Percentiles rank a stretch among this genome's conserved stretches.
These are phyloP conservation scores for Geophilus truncorum DNA, from an alignment of 2,888 invertebrate genomes.

Conservation along the genomic window DNA sequence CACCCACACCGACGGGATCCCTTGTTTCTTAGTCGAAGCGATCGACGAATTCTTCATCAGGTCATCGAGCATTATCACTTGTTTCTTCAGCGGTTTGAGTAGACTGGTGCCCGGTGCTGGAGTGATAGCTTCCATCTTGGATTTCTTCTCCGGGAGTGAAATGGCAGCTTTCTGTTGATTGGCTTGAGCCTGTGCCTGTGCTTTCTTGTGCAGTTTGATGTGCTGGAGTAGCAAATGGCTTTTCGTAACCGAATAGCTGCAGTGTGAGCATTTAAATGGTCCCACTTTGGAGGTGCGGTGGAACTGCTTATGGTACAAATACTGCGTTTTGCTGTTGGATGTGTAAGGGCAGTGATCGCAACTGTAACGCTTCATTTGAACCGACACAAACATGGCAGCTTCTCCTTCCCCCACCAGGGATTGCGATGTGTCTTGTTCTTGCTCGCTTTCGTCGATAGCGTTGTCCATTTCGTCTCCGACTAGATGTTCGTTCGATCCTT, in stretches of 20 bases:
- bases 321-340: constrained; percentile 79
- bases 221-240: constrained; percentile 75
- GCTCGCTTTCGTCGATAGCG: not conserved
- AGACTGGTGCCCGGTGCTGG: constrained; percentile 23
- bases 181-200: not conserved
- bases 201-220: constrained; percentile 61
- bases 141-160: not conserved
- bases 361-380: constrained; percentile 60
- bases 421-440: not conserved
- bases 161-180: not conserved
- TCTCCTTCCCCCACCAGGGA: not conserved
- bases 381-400: not conserved
- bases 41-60: not conserved
- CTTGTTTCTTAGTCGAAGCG: constrained; percentile 44
- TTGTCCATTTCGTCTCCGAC: not conserved
- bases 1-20: constrained; percentile 71
- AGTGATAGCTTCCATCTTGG: not conserved
- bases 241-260: constrained; percentile 76
- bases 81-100: constrained; percentile 31
- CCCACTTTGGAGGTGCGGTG: constrained; percentile 64
- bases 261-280: constrained; percentile 73
- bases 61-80: constrained; percentile 31
- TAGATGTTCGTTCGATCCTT: constrained; percentile 28
- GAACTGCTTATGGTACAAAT: constrained; percentile 78
- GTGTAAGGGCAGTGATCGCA: constrained; percentile 78